Evolutionary conservation across 2,113 vertebrate species (phyloP).

Genomic region (Prolemur simus): DNA sequence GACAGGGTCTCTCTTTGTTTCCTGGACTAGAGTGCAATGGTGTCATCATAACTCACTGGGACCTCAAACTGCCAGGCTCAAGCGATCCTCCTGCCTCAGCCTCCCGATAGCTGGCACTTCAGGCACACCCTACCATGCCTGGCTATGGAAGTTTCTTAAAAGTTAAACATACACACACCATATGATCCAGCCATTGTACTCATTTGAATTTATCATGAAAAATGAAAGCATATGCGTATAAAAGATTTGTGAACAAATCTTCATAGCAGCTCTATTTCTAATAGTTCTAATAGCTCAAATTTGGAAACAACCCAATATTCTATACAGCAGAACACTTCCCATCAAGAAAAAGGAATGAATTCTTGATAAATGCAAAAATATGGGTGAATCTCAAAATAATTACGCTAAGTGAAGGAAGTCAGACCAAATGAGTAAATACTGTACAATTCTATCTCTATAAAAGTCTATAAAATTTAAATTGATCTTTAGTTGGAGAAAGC

Average conservation of each 20-base stretch:
- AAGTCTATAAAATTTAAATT: neutral
- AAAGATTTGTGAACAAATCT: neutral
- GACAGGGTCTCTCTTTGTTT: too few species aligned
- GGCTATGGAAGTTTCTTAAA: neutral
- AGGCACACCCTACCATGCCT: too few species aligned
- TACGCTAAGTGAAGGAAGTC: neutral
- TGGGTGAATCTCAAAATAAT: neutral
- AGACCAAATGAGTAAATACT: neutral
- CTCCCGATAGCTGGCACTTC: too few species aligned
- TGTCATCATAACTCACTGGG: too few species aligned
- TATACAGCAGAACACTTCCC: neutral
- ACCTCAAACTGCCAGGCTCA: too few species aligned
- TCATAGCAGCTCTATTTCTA: neutral
- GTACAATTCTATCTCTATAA: neutral
- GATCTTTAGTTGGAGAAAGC: neutral
- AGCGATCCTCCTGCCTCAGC: too few species aligned
- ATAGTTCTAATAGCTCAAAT: neutral
- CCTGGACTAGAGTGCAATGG: too few species aligned
- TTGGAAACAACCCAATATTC: neutral
- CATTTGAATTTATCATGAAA: neutral
- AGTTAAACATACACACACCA: neutral
- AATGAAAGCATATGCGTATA: neutral
- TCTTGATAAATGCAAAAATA: neutral
- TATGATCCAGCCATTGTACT: neutral
- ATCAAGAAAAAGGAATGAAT: neutral